Evolutionary conservation across 2,797 vertebrate species (phyloP).

Genomic region (Acanthurus tractus): DNA sequence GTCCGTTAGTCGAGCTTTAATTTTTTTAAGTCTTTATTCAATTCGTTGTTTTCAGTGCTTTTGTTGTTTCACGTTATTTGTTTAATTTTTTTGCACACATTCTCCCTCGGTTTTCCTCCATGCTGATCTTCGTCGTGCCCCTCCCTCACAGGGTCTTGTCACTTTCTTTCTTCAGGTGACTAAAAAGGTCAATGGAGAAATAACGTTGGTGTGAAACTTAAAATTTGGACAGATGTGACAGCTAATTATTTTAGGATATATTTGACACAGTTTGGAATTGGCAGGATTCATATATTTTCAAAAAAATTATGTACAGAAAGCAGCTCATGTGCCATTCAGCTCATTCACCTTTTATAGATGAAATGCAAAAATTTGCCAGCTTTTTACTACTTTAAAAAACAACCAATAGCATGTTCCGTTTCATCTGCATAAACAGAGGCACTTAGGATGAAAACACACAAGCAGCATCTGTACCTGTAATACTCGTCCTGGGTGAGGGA

Average conservation of each 20-base stretch:
- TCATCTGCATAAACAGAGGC: neutral
- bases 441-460: neutral
- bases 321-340: neutral
- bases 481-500: constrained; percentile 98
- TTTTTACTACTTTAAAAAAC: neutral
- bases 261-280: neutral
- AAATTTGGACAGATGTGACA: constrained; percentile 20
- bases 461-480: constrained; percentile 89
- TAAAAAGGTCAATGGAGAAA: constrained; percentile 74
- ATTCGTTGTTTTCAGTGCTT: constrained; percentile 71
- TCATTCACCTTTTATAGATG: neutral
- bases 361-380: neutral
- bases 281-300: neutral
- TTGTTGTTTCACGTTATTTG: constrained; percentile 41
- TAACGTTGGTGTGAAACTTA: neutral
- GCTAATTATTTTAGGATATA: neutral
- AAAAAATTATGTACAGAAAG: neutral
- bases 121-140: constrained; percentile 72
- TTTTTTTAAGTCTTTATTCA: constrained; percentile 49
- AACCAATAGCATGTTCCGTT: neutral
- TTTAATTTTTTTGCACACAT: constrained; percentile 54
- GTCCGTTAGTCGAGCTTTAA: constrained; percentile 59
- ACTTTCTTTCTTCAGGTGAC: constrained; percentile 99
- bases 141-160: constrained; percentile 97
- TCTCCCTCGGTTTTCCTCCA: constrained; percentile 60